These are phyloP conservation scores for Platichthys flesus DNA, from an alignment of 2,113 vertebrate species.

Conservation along the genomic window DNA sequence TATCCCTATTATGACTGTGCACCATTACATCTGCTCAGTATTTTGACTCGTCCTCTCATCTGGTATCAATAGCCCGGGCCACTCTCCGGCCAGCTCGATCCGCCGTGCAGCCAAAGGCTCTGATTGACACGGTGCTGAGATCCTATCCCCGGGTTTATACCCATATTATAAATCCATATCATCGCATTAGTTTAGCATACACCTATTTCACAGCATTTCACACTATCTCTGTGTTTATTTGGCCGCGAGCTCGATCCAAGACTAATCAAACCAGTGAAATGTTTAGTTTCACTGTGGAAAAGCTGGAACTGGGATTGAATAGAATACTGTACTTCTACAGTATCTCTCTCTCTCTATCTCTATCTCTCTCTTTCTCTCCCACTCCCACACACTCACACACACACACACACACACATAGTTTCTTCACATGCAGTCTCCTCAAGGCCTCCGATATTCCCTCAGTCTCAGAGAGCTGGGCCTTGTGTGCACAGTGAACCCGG, in stretches of 20 bases:
- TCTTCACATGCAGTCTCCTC: conserved; percentile 60
- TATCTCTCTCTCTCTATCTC: conserved; percentile 1
- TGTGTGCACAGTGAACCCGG: conserved; percentile 70
- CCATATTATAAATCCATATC: conserved; percentile 52
- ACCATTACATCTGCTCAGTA: conserved; percentile 66
- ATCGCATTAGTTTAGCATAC: conserved; percentile 46
- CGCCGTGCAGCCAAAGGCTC: conserved; percentile 42
- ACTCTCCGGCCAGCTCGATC: conserved; percentile 46
- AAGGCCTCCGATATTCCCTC: conserved; percentile 68
- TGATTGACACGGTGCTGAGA: conserved; percentile 37
- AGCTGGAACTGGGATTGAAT: conserved; percentile 21
- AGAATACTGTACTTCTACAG: conserved; percentile 48
- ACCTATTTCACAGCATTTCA: conserved; percentile 34
- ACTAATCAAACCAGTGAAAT: conserved; percentile 39
- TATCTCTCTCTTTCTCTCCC: conserved; percentile 3
- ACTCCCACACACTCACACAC: not conserved
- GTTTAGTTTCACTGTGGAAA: conserved; percentile 36
- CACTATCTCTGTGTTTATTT: conserved; percentile 26
- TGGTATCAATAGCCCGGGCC: conserved; percentile 68
- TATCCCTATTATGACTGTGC: conserved; percentile 40
- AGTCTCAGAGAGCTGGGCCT: conserved; percentile 60
- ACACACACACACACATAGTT: conserved; percentile 22
- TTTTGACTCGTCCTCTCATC: conserved; percentile 72
- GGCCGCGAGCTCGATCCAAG: not conserved
- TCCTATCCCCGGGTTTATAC: conserved; percentile 36